These are phyloP conservation scores for Sphaerodactylus townsendi DNA, from an alignment of 2,113 vertebrate species.

Conservation along the genomic window DNA sequence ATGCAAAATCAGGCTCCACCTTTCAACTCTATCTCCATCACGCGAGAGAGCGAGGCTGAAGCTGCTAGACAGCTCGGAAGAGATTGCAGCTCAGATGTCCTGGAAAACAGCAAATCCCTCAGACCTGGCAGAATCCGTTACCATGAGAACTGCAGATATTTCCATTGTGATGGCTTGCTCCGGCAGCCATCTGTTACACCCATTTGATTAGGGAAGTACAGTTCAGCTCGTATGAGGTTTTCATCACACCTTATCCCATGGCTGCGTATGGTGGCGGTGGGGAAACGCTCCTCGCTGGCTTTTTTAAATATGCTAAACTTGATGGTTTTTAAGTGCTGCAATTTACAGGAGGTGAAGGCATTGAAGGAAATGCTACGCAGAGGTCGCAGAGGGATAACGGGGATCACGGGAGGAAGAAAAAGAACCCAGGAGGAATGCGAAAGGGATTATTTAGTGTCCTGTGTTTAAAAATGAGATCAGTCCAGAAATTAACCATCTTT, in stretches of 20 bases:
- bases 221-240: constrained; percentile 83
- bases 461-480: constrained; percentile 68
- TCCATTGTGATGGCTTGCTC: constrained; percentile 92
- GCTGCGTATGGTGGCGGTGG: constrained; percentile 48
- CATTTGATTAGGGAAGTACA: constrained; percentile 89
- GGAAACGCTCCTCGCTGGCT: constrained; percentile 60
- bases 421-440: constrained; percentile 59
- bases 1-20: constrained; percentile 82
- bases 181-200: constrained; percentile 97
- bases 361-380: constrained; percentile 74
- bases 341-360: constrained; percentile 73
- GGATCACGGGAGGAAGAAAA: constrained; percentile 63
- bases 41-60: constrained; percentile 78
- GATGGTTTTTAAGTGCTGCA: constrained; percentile 76
- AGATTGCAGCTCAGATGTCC: constrained; percentile 88
- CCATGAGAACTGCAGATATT: constrained; percentile 93
- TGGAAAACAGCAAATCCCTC: constrained; percentile 89
- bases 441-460: constrained; percentile 66
- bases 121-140: constrained; percentile 91
- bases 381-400: constrained; percentile 70
- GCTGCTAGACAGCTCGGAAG: constrained; percentile 87
- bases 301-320: constrained; percentile 79
- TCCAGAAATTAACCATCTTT: constrained; percentile 70
- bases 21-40: constrained; percentile 85
- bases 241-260: constrained; percentile 83